These are phyloP conservation scores for Eulemur coronatus DNA, from an alignment of 2,797 vertebrate genomes.

Conservation along the genomic window DNA sequence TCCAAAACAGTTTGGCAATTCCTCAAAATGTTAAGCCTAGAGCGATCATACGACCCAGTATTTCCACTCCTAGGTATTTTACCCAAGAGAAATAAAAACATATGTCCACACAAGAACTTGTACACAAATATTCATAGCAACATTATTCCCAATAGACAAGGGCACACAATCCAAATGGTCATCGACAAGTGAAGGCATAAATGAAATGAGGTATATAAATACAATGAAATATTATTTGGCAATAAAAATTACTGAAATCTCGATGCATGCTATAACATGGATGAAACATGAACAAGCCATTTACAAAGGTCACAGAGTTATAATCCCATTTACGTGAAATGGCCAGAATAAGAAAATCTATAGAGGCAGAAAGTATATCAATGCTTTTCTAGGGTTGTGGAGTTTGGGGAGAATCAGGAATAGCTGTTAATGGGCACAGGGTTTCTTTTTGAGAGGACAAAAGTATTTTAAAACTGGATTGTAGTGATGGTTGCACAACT, in stretches of 20 bases:
- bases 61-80: neutral
- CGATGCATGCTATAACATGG: neutral
- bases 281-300: neutral
- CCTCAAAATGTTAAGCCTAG: neutral
- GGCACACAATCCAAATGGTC: neutral
- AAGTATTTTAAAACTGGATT: neutral
- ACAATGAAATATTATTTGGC: neutral
- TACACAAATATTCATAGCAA: neutral
- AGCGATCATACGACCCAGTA: neutral
- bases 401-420: neutral
- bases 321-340: neutral
- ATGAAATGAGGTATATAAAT: neutral
- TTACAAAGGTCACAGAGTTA: neutral
- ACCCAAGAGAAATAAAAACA: neutral
- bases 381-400: neutral
- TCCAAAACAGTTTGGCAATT: neutral
- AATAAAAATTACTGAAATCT: neutral
- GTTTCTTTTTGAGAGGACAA: neutral
- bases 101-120: neutral
- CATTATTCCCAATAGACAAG: neutral
- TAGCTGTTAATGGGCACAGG: neutral
- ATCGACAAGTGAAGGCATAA: neutral
- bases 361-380: neutral
- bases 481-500: rapidly evolving
- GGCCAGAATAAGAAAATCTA: neutral